Evolutionary conservation across 1,140 invertebrate genomes (phyloP).

Genomic region (Leptopilina clavipes): DNA sequence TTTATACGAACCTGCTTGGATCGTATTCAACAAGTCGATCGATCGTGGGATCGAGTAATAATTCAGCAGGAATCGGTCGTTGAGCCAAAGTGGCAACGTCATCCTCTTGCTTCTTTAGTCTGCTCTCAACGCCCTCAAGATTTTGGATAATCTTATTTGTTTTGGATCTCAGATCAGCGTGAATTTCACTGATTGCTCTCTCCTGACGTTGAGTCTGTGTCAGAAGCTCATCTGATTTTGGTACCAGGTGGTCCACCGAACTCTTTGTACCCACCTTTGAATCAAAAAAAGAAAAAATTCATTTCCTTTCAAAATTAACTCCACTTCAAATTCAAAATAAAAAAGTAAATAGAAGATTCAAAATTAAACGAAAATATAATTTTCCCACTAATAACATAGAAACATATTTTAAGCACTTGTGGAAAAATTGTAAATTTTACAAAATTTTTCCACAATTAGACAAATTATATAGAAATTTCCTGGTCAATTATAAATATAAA

Average conservation of each 20-base stretch:
- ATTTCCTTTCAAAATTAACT: no score
- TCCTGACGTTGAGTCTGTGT: conserved; percentile 91
- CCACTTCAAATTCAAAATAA: no score
- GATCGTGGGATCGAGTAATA: conserved; percentile 85
- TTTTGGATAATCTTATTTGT: conserved; percentile 92
- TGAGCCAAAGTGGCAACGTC: conserved; percentile 84
- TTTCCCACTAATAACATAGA: no score
- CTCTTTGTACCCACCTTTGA: conserved; percentile 84
- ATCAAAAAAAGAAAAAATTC: not conserved
- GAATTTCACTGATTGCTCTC: conserved; percentile 89
- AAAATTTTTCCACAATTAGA: no score
- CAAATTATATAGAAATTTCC: no score
- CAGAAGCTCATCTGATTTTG: conserved; percentile 88
- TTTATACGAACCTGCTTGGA: conserved; percentile 78
- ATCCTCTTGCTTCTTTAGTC: conserved; percentile 88
- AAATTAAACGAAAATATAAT: no score
- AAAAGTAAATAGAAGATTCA: no score
- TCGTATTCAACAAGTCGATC: conserved; percentile 85
- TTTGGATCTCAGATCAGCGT: conserved; percentile 86
- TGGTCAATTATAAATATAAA: no score
- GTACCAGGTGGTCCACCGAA: conserved; percentile 87
- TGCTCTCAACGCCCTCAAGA: conserved; percentile 87
- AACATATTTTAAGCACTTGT: no score
- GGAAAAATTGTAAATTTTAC: no score
- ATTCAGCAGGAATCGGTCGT: conserved; percentile 81